Conservation (phyloP, 2,113 vertebrate genomes). For the Reinhardtius hippoglossoides region DNA sequence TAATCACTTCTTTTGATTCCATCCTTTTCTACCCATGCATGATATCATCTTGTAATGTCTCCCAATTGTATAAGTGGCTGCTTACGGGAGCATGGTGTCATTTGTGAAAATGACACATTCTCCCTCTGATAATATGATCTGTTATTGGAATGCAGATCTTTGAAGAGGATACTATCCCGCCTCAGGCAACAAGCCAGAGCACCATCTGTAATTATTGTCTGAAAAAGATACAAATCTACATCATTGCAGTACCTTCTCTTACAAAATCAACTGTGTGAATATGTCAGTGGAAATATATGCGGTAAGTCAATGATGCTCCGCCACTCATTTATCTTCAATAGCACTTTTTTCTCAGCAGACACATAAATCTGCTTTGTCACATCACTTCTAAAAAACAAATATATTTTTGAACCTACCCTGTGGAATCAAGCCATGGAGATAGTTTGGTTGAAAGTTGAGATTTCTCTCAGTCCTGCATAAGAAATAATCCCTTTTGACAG, state of each 20-base stretch:
- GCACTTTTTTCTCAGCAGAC: background rate
- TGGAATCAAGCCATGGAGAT: background rate
- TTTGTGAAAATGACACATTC: constrained; percentile 31
- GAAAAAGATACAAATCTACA: constrained; percentile 11
- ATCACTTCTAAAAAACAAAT: background rate
- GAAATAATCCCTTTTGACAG: background rate
- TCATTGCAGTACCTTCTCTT: background rate
- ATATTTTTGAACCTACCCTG: background rate
- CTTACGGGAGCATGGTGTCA: background rate
- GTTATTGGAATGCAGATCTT: background rate
- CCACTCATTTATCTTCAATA: background rate
- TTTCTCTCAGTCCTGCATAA: background rate
- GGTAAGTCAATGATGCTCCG: background rate
- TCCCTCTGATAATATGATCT: constrained; percentile 18
- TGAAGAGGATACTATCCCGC: background rate
- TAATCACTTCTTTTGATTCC: constrained; percentile 30
- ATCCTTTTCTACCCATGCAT: background rate
- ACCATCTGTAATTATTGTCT: constrained; percentile 22
- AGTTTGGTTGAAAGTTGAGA: background rate
- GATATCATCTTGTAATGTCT: constrained; percentile 17
- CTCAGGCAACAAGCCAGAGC: constrained; percentile 9
- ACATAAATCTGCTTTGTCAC: background rate
- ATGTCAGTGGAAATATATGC: background rate
- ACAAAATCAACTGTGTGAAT: constrained; percentile 9
- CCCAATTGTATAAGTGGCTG: background rate